Percentiles rank a stretch among this genome's conserved stretches.
phyloP scores from a whole-genome alignment of 2,797 vertebrate genomes.

The Luscinia luscinia region DNA sequence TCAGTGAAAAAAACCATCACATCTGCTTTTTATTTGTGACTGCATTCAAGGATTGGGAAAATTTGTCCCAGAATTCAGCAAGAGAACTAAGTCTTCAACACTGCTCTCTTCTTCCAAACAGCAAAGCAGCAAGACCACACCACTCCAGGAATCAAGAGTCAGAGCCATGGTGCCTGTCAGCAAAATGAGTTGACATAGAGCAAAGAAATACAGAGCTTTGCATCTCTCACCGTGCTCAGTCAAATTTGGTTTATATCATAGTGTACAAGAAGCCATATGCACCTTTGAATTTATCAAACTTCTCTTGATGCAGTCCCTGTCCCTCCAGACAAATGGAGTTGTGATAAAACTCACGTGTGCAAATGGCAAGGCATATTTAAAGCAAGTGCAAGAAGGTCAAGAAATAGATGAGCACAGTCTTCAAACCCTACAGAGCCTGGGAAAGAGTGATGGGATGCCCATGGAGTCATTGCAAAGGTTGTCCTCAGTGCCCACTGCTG shows the following conservation, averaged over 20 bases:
- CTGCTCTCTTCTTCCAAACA: not conserved
- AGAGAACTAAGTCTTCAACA: conserved; percentile 36
- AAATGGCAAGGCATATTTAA: not conserved
- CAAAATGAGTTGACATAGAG: not conserved
- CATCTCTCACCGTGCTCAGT: not conserved
- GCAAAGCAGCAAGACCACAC: not conserved
- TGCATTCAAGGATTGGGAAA: conserved; percentile 27
- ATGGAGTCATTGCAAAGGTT: not conserved
- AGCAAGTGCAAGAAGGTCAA: not conserved
- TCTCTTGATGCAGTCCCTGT: not conserved
- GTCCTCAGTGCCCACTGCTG: not conserved
- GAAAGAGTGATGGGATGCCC: not conserved
- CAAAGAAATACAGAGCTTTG: not conserved
- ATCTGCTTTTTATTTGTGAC: conserved; percentile 64
- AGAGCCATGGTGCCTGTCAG: not conserved
- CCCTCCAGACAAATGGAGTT: not conserved
- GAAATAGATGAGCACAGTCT: not conserved
- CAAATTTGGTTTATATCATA: not conserved
- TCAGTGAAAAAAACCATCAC: conserved; percentile 41
- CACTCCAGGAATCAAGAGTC: not conserved
- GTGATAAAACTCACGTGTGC: not conserved
- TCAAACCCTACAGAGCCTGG: not conserved
- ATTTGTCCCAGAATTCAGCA: conserved; percentile 30
- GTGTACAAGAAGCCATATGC: not conserved
- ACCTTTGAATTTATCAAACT: not conserved